These are phyloP conservation scores for Diphyllodes magnificus DNA, from an alignment of 2,113 vertebrate genomes.

Conservation along the genomic window DNA sequence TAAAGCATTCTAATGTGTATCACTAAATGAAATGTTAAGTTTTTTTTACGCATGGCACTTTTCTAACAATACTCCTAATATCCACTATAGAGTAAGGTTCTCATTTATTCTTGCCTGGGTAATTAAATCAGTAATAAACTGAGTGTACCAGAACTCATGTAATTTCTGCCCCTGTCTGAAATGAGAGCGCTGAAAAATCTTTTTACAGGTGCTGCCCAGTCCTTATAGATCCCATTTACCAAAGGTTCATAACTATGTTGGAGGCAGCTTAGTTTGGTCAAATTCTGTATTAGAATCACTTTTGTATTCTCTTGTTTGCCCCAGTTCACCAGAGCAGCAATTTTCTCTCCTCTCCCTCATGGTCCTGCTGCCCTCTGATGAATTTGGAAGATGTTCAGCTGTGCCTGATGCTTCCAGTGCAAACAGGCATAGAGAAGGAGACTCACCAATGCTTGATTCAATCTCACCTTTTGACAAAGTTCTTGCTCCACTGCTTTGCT, in stretches of 20 bases:
- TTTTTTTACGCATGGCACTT: not conserved
- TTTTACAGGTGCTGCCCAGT: not conserved
- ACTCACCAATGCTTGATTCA: not conserved
- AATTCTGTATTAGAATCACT: not conserved
- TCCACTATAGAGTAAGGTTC: not conserved
- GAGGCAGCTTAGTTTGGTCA: not conserved
- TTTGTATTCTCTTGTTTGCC: not conserved
- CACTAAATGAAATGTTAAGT: not conserved
- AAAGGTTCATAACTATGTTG: not conserved
- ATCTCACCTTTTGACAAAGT: not conserved
- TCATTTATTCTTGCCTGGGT: not conserved
- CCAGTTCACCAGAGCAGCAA: not conserved
- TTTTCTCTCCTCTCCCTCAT: accelerated
- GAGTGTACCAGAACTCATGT: not conserved
- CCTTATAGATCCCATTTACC: not conserved
- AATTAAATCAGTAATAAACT: not conserved
- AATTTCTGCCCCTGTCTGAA: not conserved
- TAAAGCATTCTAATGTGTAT: not conserved
- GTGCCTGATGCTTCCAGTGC: not conserved
- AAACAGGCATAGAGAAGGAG: not conserved
- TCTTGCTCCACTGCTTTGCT: not conserved
- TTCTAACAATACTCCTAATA: not conserved
- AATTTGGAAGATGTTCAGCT: not conserved
- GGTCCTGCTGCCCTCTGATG: accelerated
- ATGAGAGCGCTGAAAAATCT: not conserved